phyloP scores from a whole-genome alignment of 2,888 invertebrate genomes.

The Pogonocherus hispidulus region DNA sequence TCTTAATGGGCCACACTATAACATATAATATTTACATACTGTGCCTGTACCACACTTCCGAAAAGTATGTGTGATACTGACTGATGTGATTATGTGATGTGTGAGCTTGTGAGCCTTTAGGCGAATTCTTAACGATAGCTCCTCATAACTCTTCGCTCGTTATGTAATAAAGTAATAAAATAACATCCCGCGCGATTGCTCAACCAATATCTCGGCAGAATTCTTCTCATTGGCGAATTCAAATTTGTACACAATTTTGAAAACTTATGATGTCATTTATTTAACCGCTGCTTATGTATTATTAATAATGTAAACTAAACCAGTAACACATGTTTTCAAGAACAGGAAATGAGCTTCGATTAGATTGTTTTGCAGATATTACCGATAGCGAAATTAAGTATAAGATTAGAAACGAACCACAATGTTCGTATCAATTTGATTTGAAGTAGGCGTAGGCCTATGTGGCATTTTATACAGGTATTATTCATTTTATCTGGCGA shows the following conservation, averaged over 20 bases:
- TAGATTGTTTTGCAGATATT: neutral
- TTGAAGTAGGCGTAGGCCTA: too few species aligned
- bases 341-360: neutral
- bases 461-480: neutral
- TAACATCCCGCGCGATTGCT: slow-evolving; percentile 3
- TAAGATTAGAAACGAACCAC: neutral
- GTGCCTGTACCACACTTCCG: too few species aligned
- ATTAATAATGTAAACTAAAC: slow-evolving; percentile 1
- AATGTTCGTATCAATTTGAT: neutral
- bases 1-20: too few species aligned
- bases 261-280: slow-evolving; percentile 31
- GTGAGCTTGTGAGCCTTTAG: too few species aligned
- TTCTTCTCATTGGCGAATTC: slow-evolving; percentile 45
- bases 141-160: neutral
- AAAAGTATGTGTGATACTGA: too few species aligned
- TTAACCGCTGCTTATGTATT: slow-evolving; percentile 21
- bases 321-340: slow-evolving; percentile 3
- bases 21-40: too few species aligned
- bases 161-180: slow-evolving; percentile 16
- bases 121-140: too few species aligned
- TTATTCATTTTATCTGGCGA: too few species aligned
- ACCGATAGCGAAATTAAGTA: neutral
- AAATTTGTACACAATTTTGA: slow-evolving; percentile 42
- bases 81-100: too few species aligned
- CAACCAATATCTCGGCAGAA: slow-evolving; percentile 15